Base-by-base conservation (phyloP, 2,888 invertebrate genomes). In the Cryptocephalus primarius region DNA sequence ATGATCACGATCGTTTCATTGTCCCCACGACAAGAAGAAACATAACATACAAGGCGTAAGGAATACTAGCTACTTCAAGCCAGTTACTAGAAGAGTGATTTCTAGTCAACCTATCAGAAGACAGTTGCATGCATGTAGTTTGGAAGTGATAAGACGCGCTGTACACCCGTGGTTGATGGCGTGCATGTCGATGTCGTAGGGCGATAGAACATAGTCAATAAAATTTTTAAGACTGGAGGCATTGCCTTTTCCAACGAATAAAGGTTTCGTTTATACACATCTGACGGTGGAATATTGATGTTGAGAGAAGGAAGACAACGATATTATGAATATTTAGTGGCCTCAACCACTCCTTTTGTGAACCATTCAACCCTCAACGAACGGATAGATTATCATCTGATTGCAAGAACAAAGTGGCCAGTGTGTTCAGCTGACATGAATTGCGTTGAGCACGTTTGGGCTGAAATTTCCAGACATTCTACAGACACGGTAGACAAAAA, bases 291-390 rank as follows among this genome's bases (percentile, higher is more conserved):
- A 43, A 47, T 43, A 33, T 43, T 47, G 9, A 36, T 43, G 11
- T 43, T 33, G 40, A 43, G 40, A 40, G 43, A 47, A 47, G 40
- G 39, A 47, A 40, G 8, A 43, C 43, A 47, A 32, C 43, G 40
- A 43, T 47, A 47, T 8, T 43, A 43, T 47, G 47, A 43, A 43
- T n/a, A 43, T 47, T 38, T 44, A 43, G 14, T 43, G 34, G 13
- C 32, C 10, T 1, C 33, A 42, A 33, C 32, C 33, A 42, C 3
- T 42, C 1, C 32, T 13, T 11, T 43, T 43, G 43, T 8, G 9
- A 36, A 36, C 34, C 14, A 36, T 32, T 41, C 34, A 34, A n/a
- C n/a, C n/a, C 9, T 9, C n/a, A 34, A 34, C n/a, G n/a, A 34
- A 9, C 9, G 9, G 34, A n/a, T n/a, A 34, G 34, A 34, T 9